These are phyloP conservation scores for Cylloceria caligata DNA, from an alignment of 2,888 invertebrate genomes.

Conservation along the genomic window DNA sequence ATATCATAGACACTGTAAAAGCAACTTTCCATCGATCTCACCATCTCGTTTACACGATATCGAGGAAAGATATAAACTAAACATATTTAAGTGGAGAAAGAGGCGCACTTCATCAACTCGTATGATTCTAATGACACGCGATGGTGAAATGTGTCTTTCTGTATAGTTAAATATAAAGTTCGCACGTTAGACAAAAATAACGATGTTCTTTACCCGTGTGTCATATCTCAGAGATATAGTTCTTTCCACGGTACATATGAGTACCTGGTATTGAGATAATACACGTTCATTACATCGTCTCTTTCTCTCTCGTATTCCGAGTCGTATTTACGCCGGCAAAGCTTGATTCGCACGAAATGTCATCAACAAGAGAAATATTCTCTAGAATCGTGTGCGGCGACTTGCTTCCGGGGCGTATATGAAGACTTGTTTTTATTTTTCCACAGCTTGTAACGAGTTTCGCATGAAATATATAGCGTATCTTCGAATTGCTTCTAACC, in stretches of 20 bases:
- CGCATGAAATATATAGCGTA: slow-evolving; percentile 29
- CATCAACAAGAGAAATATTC: slow-evolving; percentile 67
- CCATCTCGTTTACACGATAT: too few relatives aligned
- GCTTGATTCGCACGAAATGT: slow-evolving; percentile 69
- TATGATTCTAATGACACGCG: slow-evolving; percentile 4
- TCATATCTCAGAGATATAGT: slow-evolving; percentile 24
- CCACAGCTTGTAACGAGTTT: slow-evolving; percentile 46
- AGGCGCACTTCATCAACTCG: background rate
- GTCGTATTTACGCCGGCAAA: slow-evolving; percentile 34
- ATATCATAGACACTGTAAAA: too few relatives aligned
- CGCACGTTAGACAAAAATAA: slow-evolving; percentile 41
- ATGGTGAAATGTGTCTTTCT: slow-evolving; percentile 1
- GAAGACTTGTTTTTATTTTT: slow-evolving; percentile 33
- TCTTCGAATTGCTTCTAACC: background rate
- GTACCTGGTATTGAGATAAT: slow-evolving; percentile 59
- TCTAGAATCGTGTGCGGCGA: slow-evolving; percentile 45
- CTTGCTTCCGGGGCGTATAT: slow-evolving; percentile 65
- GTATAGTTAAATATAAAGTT: slow-evolving; percentile 15
- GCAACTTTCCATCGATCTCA: too few relatives aligned
- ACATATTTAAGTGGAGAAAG: background rate
- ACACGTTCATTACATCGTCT: slow-evolving; percentile 63
- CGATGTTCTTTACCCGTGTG: background rate
- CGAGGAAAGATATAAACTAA: too few relatives aligned
- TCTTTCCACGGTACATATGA: slow-evolving; percentile 26
- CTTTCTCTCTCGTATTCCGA: slow-evolving; percentile 1